Evolutionary conservation across 2,797 vertebrate species (phyloP).

Genomic region (Trematomus bernacchii): DNA sequence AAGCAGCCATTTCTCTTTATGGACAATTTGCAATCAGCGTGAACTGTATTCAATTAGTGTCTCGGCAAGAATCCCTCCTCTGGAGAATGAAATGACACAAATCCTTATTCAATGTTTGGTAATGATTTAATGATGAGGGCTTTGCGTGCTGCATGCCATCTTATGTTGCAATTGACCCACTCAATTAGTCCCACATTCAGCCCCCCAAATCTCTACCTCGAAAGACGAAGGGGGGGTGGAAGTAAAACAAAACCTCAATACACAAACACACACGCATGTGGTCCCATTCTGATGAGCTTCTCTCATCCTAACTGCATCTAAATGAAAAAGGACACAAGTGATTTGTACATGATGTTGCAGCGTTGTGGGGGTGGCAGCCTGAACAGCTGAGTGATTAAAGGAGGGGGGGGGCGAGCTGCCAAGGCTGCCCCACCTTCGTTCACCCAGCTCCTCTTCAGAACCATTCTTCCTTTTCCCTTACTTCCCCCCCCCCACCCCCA

Average conservation of each 20-base stretch:
- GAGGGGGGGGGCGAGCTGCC: slow-evolving; percentile 8
- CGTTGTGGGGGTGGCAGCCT: slow-evolving; percentile 22
- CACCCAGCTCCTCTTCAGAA: slow-evolving; percentile 10
- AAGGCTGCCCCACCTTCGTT: slow-evolving; percentile 28
- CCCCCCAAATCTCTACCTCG: slow-evolving; percentile 31
- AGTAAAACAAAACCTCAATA: neutral
- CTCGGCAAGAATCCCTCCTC: slow-evolving; percentile 58
- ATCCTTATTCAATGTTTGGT: slow-evolving; percentile 76
- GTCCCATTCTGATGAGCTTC: slow-evolving; percentile 6
- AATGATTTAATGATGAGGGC: slow-evolving; percentile 77
- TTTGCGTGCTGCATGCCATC: slow-evolving; percentile 38
- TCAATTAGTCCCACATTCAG: slow-evolving; percentile 62
- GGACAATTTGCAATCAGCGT: slow-evolving; percentile 64
- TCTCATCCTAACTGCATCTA: slow-evolving; percentile 34
- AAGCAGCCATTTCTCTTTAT: slow-evolving; percentile 42
- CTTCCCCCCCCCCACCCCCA: neutral
- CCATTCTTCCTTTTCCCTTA: neutral
- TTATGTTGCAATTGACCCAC: slow-evolving; percentile 68
- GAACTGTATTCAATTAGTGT: slow-evolving; percentile 67
- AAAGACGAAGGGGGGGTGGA: slow-evolving; percentile 14
- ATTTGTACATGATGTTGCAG: slow-evolving; percentile 60
- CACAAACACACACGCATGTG: neutral
- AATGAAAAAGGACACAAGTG: slow-evolving; percentile 67
- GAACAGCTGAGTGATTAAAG: slow-evolving; percentile 59
- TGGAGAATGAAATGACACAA: slow-evolving; percentile 74